Evolutionary conservation across 2,113 vertebrate species (phyloP).

Genomic region (Fukomys damarensis): DNA sequence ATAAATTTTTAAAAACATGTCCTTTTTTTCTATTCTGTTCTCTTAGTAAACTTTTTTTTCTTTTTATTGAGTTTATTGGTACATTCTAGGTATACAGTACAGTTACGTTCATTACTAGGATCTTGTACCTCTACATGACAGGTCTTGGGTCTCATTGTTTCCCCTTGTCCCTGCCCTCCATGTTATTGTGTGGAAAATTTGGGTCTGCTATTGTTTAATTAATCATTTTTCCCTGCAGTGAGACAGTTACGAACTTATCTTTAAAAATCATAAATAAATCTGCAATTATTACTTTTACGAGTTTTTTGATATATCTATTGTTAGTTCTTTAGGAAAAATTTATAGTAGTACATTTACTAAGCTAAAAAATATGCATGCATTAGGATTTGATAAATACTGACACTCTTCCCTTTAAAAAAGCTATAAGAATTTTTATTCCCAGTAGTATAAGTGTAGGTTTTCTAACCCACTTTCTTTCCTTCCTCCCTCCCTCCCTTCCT

Average conservation of each 20-base stretch:
- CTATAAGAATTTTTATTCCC: background rate
- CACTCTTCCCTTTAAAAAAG: background rate
- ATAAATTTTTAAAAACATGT: background rate
- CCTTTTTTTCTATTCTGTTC: no score
- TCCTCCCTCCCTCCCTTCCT: background rate
- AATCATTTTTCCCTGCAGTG: background rate
- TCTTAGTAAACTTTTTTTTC: no score
- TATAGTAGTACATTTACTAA: background rate
- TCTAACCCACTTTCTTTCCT: background rate
- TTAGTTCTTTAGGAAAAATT: background rate
- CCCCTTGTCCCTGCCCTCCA: no score
- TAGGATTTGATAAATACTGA: background rate
- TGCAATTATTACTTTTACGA: background rate
- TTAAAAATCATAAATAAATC: background rate
- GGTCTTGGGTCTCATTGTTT: no score
- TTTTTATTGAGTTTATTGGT: no score
- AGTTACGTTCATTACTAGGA: no score
- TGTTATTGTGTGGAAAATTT: background rate
- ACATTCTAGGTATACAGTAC: no score
- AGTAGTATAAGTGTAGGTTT: background rate
- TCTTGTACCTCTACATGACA: no score
- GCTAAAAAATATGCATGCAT: background rate
- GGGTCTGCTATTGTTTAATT: background rate
- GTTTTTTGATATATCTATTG: background rate
- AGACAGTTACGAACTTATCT: background rate